Evolutionary conservation across 2,888 invertebrate genomes (phyloP).

Genomic region (Autographa pulchrina): DNA sequence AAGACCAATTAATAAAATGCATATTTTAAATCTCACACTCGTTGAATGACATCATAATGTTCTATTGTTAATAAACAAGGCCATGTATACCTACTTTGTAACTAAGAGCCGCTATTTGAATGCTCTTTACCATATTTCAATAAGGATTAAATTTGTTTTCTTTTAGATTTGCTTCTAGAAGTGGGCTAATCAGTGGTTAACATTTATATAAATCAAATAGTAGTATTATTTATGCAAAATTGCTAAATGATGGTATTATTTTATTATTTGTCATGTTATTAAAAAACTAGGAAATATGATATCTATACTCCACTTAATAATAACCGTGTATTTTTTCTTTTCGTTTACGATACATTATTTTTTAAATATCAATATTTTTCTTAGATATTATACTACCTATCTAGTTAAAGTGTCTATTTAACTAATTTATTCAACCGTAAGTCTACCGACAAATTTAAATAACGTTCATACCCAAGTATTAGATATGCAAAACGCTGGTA

Average conservation of each 20-base stretch:
- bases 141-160: background rate
- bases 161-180: background rate
- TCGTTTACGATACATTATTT: no score
- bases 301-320: no score
- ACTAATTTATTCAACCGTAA: no score
- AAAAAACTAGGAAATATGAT: no score
- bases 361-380: no score
- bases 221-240: background rate
- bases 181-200: background rate
- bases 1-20: background rate
- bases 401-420: no score
- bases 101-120: background rate
- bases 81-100: background rate
- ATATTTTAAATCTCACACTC: background rate
- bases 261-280: no score
- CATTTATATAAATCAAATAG: background rate
- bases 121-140: background rate
- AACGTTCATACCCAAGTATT: no score
- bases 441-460: background rate
- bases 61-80: conserved; percentile 33
- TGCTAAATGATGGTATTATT: no score
- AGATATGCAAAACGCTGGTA: background rate
- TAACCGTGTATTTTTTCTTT: no score
- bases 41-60: conserved; percentile 11
- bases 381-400: no score